These are phyloP conservation scores for Bettongia penicillata DNA, from an alignment of 2,113 vertebrate genomes.

Conservation along the genomic window DNA sequence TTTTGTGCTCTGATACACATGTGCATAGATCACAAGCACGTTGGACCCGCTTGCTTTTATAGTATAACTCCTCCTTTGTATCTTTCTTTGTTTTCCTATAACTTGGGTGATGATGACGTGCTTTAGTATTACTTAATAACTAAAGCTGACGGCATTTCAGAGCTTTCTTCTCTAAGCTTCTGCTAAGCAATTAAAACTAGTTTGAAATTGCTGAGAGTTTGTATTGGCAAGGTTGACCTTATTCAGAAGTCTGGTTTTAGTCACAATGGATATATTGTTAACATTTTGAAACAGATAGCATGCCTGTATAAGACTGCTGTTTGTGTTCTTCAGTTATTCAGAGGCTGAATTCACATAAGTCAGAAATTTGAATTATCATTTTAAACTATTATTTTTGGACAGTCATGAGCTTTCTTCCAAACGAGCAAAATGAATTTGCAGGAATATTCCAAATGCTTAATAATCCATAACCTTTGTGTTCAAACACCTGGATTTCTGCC, in stretches of 20 bases:
- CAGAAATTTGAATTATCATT: constrained; percentile 5
- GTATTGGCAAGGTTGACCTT: constrained; percentile 52
- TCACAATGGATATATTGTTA: constrained; percentile 38
- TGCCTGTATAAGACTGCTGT: constrained; percentile 68
- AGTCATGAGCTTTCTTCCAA: neutral
- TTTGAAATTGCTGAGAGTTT: neutral
- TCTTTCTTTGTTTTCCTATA: constrained; percentile 61
- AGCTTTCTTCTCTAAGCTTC: constrained; percentile 47
- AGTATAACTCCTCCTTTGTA: constrained; percentile 51
- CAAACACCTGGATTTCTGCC: neutral
- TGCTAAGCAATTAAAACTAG: constrained; percentile 56
- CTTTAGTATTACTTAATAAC: constrained; percentile 78
- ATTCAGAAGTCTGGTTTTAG: constrained; percentile 61
- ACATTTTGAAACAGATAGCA: constrained; percentile 72
- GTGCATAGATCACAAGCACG: constrained; percentile 63
- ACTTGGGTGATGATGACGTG: constrained; percentile 70
- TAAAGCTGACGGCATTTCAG: constrained; percentile 67
- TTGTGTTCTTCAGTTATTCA: constrained; percentile 84
- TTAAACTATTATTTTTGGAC: neutral
- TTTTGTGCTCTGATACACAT: constrained; percentile 39
- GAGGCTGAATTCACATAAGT: constrained; percentile 85
- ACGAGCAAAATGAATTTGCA: neutral
- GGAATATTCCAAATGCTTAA: neutral
- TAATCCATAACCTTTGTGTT: constrained; percentile 7
- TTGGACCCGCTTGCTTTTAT: constrained; percentile 55